Evolutionary conservation across 2,113 vertebrate genomes (phyloP).

Genomic region (Odontesthes bonariensis): DNA sequence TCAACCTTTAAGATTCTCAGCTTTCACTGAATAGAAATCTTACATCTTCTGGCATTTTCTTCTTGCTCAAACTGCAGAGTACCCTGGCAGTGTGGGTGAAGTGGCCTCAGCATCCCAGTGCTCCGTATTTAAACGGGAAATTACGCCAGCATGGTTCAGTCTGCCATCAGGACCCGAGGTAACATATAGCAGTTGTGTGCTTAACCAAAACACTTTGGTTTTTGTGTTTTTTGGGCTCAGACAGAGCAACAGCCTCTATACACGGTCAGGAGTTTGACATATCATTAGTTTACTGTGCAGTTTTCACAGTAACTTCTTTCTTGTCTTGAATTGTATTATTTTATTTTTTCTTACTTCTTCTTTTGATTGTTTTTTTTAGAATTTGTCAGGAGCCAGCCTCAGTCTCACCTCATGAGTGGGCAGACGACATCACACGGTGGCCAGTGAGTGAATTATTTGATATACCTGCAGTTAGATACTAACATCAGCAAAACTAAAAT

Average conservation of each 20-base stretch:
- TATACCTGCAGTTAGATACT: neutral
- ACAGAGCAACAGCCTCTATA: no score
- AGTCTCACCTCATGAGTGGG: conserved; percentile 93
- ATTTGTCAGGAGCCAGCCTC: conserved; percentile 96
- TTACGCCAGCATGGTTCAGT: conserved; percentile 78
- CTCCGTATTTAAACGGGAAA: conserved; percentile 83
- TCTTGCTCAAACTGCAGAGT: conserved; percentile 77
- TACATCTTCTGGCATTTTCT: neutral
- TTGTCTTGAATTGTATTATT: conserved; percentile 8
- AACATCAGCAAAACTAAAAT: neutral
- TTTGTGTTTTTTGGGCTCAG: neutral
- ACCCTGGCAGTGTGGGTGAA: conserved; percentile 96
- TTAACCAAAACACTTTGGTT: neutral
- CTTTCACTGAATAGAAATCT: no score
- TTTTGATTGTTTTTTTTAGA: conserved; percentile 69
- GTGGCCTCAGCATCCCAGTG: conserved; percentile 92
- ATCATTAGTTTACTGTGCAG: no score
- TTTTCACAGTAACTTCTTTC: neutral
- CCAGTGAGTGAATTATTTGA: conserved; percentile 85
- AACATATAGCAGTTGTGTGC: neutral
- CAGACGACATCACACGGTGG: conserved; percentile 98
- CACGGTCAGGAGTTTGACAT: no score
- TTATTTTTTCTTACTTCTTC: neutral
- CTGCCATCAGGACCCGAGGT: conserved; percentile 62
- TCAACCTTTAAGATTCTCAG: no score